Conservation (phyloP, 2,888 invertebrate species). For the Entomobrya multifasciata region DNA sequence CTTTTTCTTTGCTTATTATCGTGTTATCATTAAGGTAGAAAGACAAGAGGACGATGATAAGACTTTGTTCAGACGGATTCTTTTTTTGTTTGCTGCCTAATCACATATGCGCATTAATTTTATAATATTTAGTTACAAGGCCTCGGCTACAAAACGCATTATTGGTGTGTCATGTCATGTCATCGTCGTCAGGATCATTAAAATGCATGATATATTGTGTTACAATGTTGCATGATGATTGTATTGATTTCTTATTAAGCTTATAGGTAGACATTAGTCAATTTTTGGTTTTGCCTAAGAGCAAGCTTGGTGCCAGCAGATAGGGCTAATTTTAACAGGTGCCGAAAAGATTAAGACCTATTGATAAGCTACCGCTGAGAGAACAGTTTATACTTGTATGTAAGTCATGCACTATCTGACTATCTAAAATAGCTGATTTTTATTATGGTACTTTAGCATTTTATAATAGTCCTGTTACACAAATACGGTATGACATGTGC, state of each 20-base stretch:
- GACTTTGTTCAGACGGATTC: neutral
- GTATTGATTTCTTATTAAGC: slow-evolving; percentile 15
- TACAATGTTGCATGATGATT: neutral
- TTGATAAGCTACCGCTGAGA: slow-evolving; percentile 38
- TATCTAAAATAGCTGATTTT: slow-evolving; percentile 4
- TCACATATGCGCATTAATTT: slow-evolving; percentile 45
- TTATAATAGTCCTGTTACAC: slow-evolving; percentile 9
- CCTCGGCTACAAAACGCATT: slow-evolving; percentile 42
- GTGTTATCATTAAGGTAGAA: neutral
- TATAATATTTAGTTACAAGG: slow-evolving; percentile 30
- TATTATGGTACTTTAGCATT: neutral
- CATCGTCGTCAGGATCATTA: slow-evolving; percentile 22
- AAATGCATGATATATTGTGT: neutral
- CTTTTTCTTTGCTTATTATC: slow-evolving; percentile 30
- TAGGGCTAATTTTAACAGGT: slow-evolving; percentile 41
- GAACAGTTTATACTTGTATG: neutral
- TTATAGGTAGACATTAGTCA: slow-evolving; percentile 10
- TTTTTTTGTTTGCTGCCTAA: no score
- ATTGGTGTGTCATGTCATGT: slow-evolving; percentile 51
- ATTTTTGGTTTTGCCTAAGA: neutral
- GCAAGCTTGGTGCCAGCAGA: neutral
- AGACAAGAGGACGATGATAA: neutral
- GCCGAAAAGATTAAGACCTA: slow-evolving; percentile 39
- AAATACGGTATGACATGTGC: slow-evolving; percentile 45
- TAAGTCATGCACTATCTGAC: neutral